A percentile compares a stretch with the other conserved stretches of the same genome.
These are phyloP conservation scores for Protonemura montana DNA, from an alignment of 2,888 invertebrate genomes.

Conservation along the genomic window DNA sequence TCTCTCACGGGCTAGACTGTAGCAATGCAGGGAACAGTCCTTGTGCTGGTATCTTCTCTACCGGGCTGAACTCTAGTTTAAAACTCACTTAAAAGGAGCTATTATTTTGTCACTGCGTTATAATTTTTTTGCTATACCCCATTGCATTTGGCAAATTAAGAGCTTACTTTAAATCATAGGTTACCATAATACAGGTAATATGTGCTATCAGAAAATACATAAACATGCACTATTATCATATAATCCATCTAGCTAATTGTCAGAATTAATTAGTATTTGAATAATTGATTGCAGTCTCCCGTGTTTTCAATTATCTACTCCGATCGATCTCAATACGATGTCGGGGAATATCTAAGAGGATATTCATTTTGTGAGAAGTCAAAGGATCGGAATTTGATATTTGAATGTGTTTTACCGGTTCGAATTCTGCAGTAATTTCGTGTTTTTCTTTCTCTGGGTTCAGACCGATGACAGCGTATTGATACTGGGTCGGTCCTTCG, in stretches of 20 bases:
- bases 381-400: not conserved
- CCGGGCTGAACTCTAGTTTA: too few relatives aligned
- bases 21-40: too few relatives aligned
- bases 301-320: not conserved
- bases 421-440: slow-evolving; percentile 78
- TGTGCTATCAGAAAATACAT: not conserved
- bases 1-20: too few relatives aligned
- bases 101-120: too few relatives aligned
- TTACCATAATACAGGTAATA: not conserved
- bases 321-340: not conserved
- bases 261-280: not conserved
- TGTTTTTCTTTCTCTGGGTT: slow-evolving; percentile 74
- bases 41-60: too few relatives aligned
- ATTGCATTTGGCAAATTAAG: not conserved
- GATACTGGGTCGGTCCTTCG: slow-evolving; percentile 63
- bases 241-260: not conserved
- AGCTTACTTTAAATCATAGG: not conserved
- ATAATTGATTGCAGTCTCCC: not conserved
- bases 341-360: too few relatives aligned
- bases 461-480: slow-evolving; percentile 67
- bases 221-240: not conserved
- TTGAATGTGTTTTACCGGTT: slow-evolving; percentile 68
- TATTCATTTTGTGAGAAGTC: too few relatives aligned
- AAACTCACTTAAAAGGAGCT: too few relatives aligned
- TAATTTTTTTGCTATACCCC: too few relatives aligned